Base-by-base conservation (phyloP, 2,797 vertebrate genomes). In the Siniperca scherzeri region DNA sequence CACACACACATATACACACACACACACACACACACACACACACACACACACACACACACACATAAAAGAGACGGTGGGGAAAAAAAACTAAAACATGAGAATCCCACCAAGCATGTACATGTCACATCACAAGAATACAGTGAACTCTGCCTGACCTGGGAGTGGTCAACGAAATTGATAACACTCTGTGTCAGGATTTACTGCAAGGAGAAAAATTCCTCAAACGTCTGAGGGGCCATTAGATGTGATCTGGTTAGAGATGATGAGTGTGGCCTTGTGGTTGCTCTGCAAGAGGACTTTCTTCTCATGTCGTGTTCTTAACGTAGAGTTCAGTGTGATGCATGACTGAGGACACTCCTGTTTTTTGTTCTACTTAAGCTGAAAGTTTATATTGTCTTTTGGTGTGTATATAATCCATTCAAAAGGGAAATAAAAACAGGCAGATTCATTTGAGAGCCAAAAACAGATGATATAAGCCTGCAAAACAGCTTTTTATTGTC, bases 111-210 rank as follows among this genome's bases (percentile, higher is more conserved):
- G 46, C 60, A 80, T 38, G 30, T 38, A 70, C 14, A 75, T 82
- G 83, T 86, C 77, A 80, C 65, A 70, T 78, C 27, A 62, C 1
- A 78, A 56, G 72, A 83, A 81, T 61, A 86, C 53, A 62, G 38
- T 79, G 77, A 92, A 92, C 93, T 91, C 69, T 82, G 83, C 33
- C 64, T 88, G 86, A 93, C 87, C 85, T 89, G 89, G 90, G 89
- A 86, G 87, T 91, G 87, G 90, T 92, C 89, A 92, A 70, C 64
- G 7, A 84, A 91, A 92, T 80, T 88, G 88, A 88, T 91, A 94
- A 83, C 80, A 87, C 77, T 84, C 66, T 78, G 60, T 85, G 93
- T 90, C 92, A 81, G 42, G 61, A 90, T 86, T 85, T 76, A 88
- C 76, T 82, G 80, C 70, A 65, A 68, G 72, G 70, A 56, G 64